Conservation (phyloP, 2,797 vertebrate genomes). For the Gephyroberyx darwinii region DNA sequence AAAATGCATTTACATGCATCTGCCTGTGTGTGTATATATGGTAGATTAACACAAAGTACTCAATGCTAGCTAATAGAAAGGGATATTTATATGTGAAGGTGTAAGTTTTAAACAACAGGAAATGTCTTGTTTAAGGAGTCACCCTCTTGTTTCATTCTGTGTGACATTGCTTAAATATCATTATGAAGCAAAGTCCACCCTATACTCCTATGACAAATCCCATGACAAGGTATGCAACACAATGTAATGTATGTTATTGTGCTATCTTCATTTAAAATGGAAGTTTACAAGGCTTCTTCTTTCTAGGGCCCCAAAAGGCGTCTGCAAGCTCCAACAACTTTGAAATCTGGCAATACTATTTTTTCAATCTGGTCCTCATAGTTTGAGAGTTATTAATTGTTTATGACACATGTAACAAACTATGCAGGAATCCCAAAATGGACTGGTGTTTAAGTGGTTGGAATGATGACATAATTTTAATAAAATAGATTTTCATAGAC, state of each 20-base stretch:
- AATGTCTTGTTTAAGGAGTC: not conserved
- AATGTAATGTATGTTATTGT: not conserved
- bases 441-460: too few species aligned
- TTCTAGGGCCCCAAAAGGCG: not conserved
- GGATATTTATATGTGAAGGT: not conserved
- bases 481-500: too few species aligned
- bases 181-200: not conserved
- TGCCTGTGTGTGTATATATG: not conserved
- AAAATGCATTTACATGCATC: not conserved
- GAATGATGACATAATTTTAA: too few species aligned
- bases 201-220: not conserved
- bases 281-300: not conserved
- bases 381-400: not conserved
- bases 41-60: constrained; percentile 18
- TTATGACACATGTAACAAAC: not conserved
- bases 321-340: not conserved
- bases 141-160: not conserved
- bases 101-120: not conserved
- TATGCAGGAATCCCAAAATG: too few species aligned
- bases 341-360: not conserved
- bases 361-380: not conserved
- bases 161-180: not conserved
- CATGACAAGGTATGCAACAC: not conserved
- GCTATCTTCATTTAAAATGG: not conserved
- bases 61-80: constrained; percentile 8